Evolutionary conservation across 2,888 invertebrate genomes (phyloP).

Genomic region (Drosophila ezoana): DNA sequence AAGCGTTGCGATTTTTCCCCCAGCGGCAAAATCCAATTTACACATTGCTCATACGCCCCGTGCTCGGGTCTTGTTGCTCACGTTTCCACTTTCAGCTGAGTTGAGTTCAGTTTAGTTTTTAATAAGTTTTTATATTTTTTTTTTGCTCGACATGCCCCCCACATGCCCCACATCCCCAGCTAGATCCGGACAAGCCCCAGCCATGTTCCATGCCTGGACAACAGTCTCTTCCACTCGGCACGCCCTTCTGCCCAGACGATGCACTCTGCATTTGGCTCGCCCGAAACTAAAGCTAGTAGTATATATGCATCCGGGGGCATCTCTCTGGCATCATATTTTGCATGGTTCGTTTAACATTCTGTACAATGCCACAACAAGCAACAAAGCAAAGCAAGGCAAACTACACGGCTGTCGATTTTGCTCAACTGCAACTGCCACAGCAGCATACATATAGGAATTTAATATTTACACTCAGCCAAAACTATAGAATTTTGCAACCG

Average conservation of each 20-base stretch:
- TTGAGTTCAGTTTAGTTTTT: slow-evolving; percentile 29
- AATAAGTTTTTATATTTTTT: slow-evolving; percentile 53
- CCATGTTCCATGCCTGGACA: slow-evolving; percentile 2
- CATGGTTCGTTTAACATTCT: slow-evolving; percentile 80
- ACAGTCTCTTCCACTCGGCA: not conserved
- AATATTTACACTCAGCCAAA: not conserved
- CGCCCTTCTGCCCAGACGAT: slow-evolving; percentile 8
- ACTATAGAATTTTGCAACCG: too few relatives aligned
- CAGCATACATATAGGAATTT: not conserved
- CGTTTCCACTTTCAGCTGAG: slow-evolving; percentile 8
- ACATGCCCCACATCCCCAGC: slow-evolving; percentile 32
- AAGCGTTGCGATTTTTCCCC: slow-evolving; percentile 36
- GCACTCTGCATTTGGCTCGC: slow-evolving; percentile 46
- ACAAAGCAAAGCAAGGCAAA: slow-evolving; percentile 36
- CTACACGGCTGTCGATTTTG: slow-evolving; percentile 45
- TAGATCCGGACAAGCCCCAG: slow-evolving; percentile 2
- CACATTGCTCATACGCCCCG: slow-evolving; percentile 41
- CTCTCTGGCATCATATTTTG: slow-evolving; percentile 70
- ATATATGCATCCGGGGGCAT: slow-evolving; percentile 17
- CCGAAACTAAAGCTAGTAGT: slow-evolving; percentile 32
- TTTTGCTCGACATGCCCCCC: slow-evolving; percentile 31
- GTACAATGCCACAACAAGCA: slow-evolving; percentile 61
- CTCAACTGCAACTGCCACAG: slow-evolving; percentile 13
- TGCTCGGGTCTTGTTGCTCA: slow-evolving; percentile 1
- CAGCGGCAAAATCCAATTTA: slow-evolving; percentile 42